These are phyloP conservation scores for Eudyptes chrysolophus DNA, from an alignment of 2,113 vertebrate genomes.

Conservation along the genomic window DNA sequence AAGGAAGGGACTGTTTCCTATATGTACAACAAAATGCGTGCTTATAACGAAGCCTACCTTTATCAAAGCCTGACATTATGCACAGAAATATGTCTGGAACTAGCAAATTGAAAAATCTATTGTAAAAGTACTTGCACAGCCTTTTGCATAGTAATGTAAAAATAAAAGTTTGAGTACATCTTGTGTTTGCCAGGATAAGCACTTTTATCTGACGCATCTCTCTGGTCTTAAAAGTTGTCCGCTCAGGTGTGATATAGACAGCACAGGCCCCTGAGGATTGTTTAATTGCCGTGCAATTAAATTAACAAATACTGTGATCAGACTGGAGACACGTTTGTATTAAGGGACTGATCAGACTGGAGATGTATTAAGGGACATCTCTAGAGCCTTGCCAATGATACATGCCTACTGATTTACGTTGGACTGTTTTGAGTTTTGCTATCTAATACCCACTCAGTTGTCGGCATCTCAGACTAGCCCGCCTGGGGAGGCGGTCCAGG, in stretches of 20 bases:
- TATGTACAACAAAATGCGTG: rapidly evolving
- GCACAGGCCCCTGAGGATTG: neutral
- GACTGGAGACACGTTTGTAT: neutral
- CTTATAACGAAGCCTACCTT: neutral
- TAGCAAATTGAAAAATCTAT: neutral
- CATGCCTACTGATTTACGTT: neutral
- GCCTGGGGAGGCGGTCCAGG: neutral
- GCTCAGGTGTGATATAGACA: neutral
- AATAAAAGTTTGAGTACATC: neutral
- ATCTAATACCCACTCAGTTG: rapidly evolving
- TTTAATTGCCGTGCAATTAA: conserved; percentile 33
- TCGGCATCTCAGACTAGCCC: no score
- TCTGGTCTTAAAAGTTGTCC: neutral
- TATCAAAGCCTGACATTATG: neutral
- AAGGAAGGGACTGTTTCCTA: neutral
- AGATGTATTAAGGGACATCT: neutral
- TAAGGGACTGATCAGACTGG: neutral
- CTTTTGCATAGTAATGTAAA: neutral
- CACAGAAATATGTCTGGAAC: neutral
- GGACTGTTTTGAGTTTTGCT: neutral
- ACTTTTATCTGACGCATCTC: neutral
- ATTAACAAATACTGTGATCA: conserved; percentile 10
- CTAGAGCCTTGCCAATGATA: neutral
- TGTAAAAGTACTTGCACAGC: neutral
- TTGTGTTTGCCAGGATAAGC: neutral